Base-by-base conservation (phyloP, 2,797 vertebrate genomes). In the Anguilla megastoma region DNA sequence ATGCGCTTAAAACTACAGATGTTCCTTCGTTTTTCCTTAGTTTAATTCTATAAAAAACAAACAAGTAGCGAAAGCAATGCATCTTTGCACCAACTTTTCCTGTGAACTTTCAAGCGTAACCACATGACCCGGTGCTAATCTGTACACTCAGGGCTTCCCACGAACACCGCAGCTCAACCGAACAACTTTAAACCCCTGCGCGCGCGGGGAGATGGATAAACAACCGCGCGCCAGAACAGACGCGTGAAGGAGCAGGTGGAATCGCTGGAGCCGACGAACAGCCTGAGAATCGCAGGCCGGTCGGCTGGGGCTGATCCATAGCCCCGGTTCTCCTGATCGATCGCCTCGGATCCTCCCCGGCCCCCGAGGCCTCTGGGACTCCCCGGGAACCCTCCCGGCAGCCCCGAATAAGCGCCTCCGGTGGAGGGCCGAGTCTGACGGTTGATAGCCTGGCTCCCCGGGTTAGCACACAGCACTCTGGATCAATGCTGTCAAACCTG, bases 401-500 rank as follows among this genome's bases (percentile, higher is more conserved):
- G 71, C 36, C 86, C 76, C 80, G 86, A 58, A 87, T 80, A 87
- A 80, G 86, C 58, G 80, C 80, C 69, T 79, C 33, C 54, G 36
- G 86, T 54, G 33, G 74, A 82, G 86, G n/a, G 24, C 74, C 52
- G 76, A 30, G 30, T 87, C 79, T 87, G 86, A 87, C 86, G 56
- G 63, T 54, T 87, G 85, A 86, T 41, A 87, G 74, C 86, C 56
- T 45, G 74, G 30, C 79, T 80, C 52, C 76, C 79, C 14, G 79
- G 86, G 86, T 87, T 86, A 87, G 69, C 50, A 79, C 52, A 82
- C 45, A 87, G 58, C 12, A 30, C 86, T 87, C 36, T 52, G 14
- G 74, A 87, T 87, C 86, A 87, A 87, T 87, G 79, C 71, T 63
- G 69, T 82, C 74, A 87, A 82, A 63, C 52, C 74, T 36, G 74